phyloP scores from a whole-genome alignment of 2,113 vertebrate genomes.

The Nothobranchius kuhntae region DNA sequence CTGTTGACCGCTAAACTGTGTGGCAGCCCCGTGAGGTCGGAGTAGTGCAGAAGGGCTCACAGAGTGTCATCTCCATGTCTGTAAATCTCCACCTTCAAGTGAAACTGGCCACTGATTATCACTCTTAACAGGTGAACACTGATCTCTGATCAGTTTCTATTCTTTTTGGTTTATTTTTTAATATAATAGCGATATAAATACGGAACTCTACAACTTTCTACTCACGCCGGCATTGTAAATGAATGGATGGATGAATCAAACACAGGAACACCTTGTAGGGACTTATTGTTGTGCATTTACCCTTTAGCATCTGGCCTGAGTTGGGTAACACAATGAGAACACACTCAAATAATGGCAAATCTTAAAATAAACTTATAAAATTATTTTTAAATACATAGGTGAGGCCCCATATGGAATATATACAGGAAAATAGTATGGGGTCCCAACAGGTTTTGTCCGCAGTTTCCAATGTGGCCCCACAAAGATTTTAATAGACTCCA shows the following conservation, averaged over 20 bases:
- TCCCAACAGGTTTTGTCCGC: too few relatives aligned
- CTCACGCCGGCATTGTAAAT: constrained; percentile 62
- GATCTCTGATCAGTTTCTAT: constrained; percentile 63
- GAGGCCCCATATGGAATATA: too few relatives aligned
- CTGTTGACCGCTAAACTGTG: constrained; percentile 72
- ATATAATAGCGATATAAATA: constrained; percentile 57
- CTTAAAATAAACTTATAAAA: not conserved
- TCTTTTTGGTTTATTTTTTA: constrained; percentile 31
- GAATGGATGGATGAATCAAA: constrained; percentile 55
- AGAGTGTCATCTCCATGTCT: constrained; percentile 59
- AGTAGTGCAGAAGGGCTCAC: constrained; percentile 72
- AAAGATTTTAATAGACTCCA: too few relatives aligned
- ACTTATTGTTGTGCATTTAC: constrained; percentile 76
- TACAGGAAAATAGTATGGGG: too few relatives aligned
- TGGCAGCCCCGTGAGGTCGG: constrained; percentile 64
- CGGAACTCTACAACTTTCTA: constrained; percentile 67
- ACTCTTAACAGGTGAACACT: constrained; percentile 47
- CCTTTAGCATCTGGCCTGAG: constrained; percentile 19
- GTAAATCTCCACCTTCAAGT: constrained; percentile 55
- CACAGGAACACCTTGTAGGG: constrained; percentile 59
- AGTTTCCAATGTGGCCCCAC: too few relatives aligned
- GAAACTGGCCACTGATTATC: constrained; percentile 63
- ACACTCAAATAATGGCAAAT: too few relatives aligned
- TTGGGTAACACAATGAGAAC: too few relatives aligned
- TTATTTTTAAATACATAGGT: constrained; percentile 1